phyloP scores from a whole-genome alignment of 2,797 vertebrate species.

The Tarsius wallacei region DNA sequence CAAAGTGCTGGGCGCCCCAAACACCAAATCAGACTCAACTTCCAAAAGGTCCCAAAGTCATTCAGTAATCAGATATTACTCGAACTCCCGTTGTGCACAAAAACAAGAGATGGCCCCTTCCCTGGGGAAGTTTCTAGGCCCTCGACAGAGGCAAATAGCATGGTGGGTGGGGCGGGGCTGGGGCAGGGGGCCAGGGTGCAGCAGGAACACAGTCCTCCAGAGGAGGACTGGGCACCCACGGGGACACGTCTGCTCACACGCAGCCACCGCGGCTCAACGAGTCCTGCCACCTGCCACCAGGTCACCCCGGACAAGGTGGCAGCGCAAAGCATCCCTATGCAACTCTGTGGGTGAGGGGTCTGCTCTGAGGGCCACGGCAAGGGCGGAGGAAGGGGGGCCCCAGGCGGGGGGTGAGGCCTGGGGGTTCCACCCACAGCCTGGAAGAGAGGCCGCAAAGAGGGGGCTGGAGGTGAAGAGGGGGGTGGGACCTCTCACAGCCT shows the following conservation, averaged over 20 bases:
- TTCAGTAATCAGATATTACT: not conserved
- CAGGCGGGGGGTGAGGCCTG: no score
- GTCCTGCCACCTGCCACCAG: not conserved
- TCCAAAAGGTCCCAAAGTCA: not conserved
- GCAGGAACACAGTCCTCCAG: not conserved
- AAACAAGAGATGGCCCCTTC: not conserved
- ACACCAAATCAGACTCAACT: not conserved
- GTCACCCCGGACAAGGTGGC: not conserved
- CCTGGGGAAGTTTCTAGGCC: not conserved
- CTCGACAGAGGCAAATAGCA: not conserved
- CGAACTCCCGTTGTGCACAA: not conserved
- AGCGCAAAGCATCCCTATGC: not conserved
- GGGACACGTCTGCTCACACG: not conserved
- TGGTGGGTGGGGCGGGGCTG: no score
- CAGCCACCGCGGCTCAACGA: not conserved
- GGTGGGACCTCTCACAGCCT: no score
- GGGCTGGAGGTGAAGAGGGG: no score
- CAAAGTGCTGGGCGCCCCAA: not conserved
- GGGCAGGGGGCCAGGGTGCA: not conserved
- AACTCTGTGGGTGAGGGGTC: no score
- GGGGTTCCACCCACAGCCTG: no score
- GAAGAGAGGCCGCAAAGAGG: no score
- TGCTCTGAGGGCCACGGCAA: no score
- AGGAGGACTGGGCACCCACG: rapidly evolving
- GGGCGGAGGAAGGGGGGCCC: no score